Conservation (phyloP, 1,140 invertebrate species). For the Gryon sp. region DNA sequence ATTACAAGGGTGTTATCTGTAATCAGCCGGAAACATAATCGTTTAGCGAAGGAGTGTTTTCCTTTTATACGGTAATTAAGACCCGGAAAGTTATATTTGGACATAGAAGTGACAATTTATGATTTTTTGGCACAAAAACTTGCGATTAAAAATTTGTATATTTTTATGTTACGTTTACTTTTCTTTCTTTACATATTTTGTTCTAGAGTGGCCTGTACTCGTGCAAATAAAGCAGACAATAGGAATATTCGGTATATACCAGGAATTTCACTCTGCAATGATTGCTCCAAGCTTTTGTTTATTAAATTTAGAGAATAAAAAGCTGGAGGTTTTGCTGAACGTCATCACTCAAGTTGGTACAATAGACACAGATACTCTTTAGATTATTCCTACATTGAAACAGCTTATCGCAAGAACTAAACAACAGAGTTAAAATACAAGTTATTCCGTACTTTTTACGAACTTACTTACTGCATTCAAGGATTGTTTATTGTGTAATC, state of each 20-base stretch:
- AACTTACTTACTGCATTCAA: too few relatives aligned
- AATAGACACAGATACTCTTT: slow-evolving; percentile 9
- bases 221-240: slow-evolving; percentile 23
- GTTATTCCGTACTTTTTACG: neutral
- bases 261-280: slow-evolving; percentile 35
- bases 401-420: slow-evolving; percentile 4
- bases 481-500: too few relatives aligned
- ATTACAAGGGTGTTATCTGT: too few relatives aligned
- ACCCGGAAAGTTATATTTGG: too few relatives aligned
- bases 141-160: neutral
- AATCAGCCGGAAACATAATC: too few relatives aligned
- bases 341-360: neutral
- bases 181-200: slow-evolving; percentile 4
- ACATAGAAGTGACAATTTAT: neutral
- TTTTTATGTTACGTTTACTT: slow-evolving; percentile 1
- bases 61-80: too few relatives aligned
- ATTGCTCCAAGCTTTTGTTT: slow-evolving; percentile 43
- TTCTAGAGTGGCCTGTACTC: neutral
- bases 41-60: too few relatives aligned
- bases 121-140: neutral
- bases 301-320: slow-evolving; percentile 48
- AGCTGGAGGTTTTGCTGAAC: slow-evolving; percentile 3
- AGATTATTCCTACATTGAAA: slow-evolving; percentile 25
- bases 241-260: slow-evolving; percentile 4
- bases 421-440: neutral